Conservation (phyloP, 2,797 vertebrate species). For the Mastacembelus armatus region DNA sequence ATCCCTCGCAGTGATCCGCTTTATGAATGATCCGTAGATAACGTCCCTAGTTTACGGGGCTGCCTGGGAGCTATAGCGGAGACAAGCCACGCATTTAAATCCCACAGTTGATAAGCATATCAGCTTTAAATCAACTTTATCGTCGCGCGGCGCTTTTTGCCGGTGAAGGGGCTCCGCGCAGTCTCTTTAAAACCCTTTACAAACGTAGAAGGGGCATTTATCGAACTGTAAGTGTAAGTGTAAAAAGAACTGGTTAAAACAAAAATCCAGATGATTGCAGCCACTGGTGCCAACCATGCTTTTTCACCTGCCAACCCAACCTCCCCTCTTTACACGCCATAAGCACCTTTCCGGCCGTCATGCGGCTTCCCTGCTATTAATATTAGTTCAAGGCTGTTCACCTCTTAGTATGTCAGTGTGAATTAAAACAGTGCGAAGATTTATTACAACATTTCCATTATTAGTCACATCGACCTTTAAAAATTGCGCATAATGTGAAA, state of each 20-base stretch:
- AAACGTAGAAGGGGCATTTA: conserved; percentile 26
- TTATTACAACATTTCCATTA: too few relatives aligned
- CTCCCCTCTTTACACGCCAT: too few relatives aligned
- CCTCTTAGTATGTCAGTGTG: not conserved
- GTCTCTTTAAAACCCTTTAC: conserved; percentile 8
- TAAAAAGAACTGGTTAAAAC: not conserved
- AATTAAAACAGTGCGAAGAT: not conserved
- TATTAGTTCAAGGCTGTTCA: not conserved
- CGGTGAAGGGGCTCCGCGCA: conserved; percentile 16
- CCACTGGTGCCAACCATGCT: not conserved
- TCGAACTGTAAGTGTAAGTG: conserved; percentile 3
- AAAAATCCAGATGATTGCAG: not conserved
- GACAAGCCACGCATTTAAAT: conserved; percentile 55
- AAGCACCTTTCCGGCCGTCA: not conserved
- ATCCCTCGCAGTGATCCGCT: conserved; percentile 43
- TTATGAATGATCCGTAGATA: conserved; percentile 58
- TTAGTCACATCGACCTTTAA: too few relatives aligned
- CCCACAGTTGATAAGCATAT: conserved; percentile 46
- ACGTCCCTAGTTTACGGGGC: conserved; percentile 11
- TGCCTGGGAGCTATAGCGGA: conserved; percentile 36
- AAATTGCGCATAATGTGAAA: too few relatives aligned
- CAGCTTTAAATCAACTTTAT: conserved; percentile 71
- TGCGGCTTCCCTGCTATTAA: not conserved
- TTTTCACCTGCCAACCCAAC: conserved; percentile 1
- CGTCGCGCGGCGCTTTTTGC: conserved; percentile 9